Evolutionary conservation across 1,140 invertebrate species (phyloP).

Genomic region (Rhagoletis pomonella): DNA sequence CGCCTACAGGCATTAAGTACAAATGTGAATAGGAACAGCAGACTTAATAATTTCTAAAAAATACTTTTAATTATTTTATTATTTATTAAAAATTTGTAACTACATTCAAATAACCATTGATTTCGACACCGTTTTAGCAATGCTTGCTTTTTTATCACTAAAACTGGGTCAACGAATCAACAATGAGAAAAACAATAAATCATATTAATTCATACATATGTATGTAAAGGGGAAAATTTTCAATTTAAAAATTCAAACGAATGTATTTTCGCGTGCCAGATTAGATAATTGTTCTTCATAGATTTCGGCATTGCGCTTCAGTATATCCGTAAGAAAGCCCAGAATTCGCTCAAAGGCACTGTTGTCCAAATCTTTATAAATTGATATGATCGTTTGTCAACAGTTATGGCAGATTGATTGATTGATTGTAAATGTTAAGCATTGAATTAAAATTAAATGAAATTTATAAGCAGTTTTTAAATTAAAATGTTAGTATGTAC

Average conservation of each 20-base stretch:
- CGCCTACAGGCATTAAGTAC: no score
- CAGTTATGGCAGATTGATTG: neutral
- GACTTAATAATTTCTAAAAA: neutral
- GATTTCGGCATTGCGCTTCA: conserved; percentile 68
- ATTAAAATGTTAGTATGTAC: neutral
- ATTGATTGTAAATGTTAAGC: neutral
- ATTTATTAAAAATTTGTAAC: neutral
- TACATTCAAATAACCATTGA: neutral
- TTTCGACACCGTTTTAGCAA: neutral
- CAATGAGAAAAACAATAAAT: neutral
- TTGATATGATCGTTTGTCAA: conserved; percentile 10
- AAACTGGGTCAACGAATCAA: neutral
- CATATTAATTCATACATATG: neutral
- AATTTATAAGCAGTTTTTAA: neutral
- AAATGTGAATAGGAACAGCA: no score
- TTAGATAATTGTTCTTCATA: conserved; percentile 56
- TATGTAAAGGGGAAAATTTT: neutral
- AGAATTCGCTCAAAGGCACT: conserved; percentile 71
- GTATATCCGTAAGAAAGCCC: conserved; percentile 70
- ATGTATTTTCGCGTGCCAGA: conserved; percentile 49
- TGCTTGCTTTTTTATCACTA: neutral
- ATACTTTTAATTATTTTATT: neutral
- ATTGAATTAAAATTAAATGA: neutral
- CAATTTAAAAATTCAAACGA: neutral
- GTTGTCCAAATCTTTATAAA: conserved; percentile 67